Conservation (phyloP, 2,113 vertebrate genomes). For the Microtus pennsylvanicus region DNA sequence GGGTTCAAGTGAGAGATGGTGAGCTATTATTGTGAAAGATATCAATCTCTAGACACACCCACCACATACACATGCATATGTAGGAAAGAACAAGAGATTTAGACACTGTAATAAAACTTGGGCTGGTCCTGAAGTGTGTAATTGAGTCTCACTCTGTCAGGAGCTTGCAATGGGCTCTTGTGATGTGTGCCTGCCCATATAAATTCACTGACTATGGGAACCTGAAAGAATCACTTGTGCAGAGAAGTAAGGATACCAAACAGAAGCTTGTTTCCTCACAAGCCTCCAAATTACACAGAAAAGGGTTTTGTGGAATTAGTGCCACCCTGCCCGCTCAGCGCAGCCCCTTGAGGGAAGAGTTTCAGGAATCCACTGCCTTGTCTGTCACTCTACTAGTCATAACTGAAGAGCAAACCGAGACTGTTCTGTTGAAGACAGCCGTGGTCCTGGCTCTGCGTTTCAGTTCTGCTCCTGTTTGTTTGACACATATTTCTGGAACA, state of each 20-base stretch:
- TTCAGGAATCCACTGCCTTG: too few relatives aligned
- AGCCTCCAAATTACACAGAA: not conserved
- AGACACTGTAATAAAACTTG: too few relatives aligned
- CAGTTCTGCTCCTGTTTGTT: not conserved
- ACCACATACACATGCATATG: not conserved
- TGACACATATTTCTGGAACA: not conserved
- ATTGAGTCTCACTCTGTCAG: not conserved
- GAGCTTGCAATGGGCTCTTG: not conserved
- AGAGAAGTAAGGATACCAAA: not conserved
- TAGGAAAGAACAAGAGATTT: not conserved
- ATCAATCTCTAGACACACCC: not conserved
- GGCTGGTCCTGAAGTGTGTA: not conserved
- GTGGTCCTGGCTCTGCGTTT: not conserved
- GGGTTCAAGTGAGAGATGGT: not conserved
- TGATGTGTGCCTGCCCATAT: fast-evolving
- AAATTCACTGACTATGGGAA: too few relatives aligned
- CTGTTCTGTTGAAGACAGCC: not conserved
- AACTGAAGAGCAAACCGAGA: not conserved
- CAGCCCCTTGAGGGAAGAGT: not conserved
- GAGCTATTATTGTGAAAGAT: not conserved
- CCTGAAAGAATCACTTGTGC: not conserved
- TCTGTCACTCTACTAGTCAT: not conserved
- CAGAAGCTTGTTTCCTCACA: not conserved
- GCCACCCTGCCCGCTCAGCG: too few relatives aligned
- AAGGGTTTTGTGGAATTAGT: not conserved